A percentile compares a stretch with the other conserved stretches of the same genome.
Evolutionary conservation across 2,113 vertebrate genomes (phyloP).

Genomic region (Dasyurus viverrinus): DNA sequence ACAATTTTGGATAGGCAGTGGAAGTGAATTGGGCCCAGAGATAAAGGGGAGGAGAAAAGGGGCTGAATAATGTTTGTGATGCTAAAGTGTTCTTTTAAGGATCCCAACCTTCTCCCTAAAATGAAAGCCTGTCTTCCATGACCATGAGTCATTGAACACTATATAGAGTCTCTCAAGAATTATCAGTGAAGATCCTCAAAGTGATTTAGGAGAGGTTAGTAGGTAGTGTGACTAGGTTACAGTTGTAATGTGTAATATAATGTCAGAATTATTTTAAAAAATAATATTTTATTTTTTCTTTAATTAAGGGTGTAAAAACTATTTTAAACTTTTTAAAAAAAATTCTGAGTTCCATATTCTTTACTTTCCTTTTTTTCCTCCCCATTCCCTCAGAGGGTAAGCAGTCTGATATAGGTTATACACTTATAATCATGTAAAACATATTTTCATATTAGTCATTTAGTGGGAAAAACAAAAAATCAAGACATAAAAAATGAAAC

Average conservation of each 20-base stretch:
- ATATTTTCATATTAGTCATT: too few species aligned
- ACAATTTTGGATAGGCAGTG: not conserved
- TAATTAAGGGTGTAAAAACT: too few species aligned
- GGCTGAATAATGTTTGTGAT: not conserved
- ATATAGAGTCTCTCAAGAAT: not conserved
- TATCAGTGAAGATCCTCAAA: not conserved
- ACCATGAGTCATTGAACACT: too few species aligned
- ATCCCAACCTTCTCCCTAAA: not conserved
- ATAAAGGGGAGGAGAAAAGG: not conserved
- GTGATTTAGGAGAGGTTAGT: not conserved
- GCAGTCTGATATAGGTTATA: too few species aligned
- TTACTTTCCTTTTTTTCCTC: too few species aligned
- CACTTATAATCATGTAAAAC: too few species aligned
- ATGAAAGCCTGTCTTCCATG: not conserved
- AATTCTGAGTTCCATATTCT: too few species aligned
- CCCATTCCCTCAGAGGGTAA: too few species aligned
- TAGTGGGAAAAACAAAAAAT: too few species aligned
- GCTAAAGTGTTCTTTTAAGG: not conserved
- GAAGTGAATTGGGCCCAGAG: not conserved
- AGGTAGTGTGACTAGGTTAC: not conserved
- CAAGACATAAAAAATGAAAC: too few species aligned
- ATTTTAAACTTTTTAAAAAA: too few species aligned
- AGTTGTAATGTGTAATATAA: not conserved
- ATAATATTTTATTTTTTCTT: too few species aligned
- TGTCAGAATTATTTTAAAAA: not conserved